These are phyloP conservation scores for Pseudopipra pipra DNA, from an alignment of 2,113 vertebrate species.

Conservation along the genomic window DNA sequence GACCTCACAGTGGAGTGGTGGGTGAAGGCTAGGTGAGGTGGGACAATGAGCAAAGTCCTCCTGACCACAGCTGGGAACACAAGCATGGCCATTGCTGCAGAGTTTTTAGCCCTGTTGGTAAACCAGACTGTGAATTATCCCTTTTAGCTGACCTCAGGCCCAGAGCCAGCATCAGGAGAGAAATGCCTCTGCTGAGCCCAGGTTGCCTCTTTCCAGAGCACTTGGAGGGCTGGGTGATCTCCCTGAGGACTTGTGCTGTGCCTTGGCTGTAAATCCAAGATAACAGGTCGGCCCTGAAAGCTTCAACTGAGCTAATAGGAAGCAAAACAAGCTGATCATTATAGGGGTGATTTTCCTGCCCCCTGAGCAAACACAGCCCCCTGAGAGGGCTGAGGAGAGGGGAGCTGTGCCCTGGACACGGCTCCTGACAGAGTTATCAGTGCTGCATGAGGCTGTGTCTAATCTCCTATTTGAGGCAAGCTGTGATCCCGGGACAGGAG, in stretches of 20 bases:
- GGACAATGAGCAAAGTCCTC: neutral
- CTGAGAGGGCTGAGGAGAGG: neutral
- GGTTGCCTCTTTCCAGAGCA: neutral
- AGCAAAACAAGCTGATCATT: neutral
- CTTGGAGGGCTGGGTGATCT: neutral
- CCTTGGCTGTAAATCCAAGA: neutral
- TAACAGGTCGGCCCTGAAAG: neutral
- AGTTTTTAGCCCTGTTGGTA: neutral
- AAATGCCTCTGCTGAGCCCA: neutral
- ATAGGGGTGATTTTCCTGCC: neutral
- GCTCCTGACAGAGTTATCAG: conserved; percentile 14
- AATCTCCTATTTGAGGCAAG: conserved; percentile 14
- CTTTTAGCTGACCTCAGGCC: neutral
- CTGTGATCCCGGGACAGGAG: neutral
- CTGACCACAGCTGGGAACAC: neutral
- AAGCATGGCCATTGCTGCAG: neutral
- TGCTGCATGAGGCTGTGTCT: neutral
- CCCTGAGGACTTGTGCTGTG: neutral
- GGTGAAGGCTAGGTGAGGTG: neutral
- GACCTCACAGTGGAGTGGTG: neutral
- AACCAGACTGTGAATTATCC: neutral
- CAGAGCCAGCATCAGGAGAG: neutral
- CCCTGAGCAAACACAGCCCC: neutral
- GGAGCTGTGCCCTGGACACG: neutral
- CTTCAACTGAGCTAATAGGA: neutral